A percentile compares a stretch with the other conserved stretches of the same genome.
Conservation (phyloP, 2,797 vertebrate genomes). For the Enteromius viviparus region DNA sequence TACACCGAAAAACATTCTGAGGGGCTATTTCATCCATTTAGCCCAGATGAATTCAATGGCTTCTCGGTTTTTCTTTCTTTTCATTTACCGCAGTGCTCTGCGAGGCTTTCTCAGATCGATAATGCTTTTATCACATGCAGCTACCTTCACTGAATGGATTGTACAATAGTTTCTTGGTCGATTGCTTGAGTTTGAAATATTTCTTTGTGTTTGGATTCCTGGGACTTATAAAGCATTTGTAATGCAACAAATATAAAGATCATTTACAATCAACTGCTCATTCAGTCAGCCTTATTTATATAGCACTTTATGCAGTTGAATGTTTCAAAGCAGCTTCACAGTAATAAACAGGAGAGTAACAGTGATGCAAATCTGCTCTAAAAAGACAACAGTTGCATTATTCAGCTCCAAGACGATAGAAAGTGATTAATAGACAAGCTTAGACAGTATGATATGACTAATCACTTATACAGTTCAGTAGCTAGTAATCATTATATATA, state of each 20-base stretch:
- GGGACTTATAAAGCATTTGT: not conserved
- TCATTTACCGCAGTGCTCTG: constrained; percentile 3
- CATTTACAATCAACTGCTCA: not conserved
- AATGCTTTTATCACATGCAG: not conserved
- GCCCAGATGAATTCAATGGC: not conserved
- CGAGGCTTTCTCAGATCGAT: constrained; percentile 10
- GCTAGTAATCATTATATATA: not conserved
- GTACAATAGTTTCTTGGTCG: not conserved
- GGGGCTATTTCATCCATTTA: not conserved
- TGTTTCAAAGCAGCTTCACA: not conserved
- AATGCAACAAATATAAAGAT: not conserved
- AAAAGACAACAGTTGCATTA: not conserved
- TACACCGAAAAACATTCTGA: not conserved
- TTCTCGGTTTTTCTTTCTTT: not conserved
- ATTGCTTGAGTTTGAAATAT: not conserved
- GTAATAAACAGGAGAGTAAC: not conserved
- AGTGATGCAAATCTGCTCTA: not conserved
- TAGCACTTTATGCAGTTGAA: not conserved
- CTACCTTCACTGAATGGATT: constrained; percentile 3
- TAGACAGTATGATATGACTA: not conserved
- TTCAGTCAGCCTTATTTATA: not conserved
- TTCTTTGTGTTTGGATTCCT: not conserved
- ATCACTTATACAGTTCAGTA: not conserved
- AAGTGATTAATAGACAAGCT: not conserved
- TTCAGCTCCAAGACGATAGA: not conserved